These are phyloP conservation scores for Hanleya hanleyi DNA, from an alignment of 2,888 invertebrate species.

Conservation along the genomic window DNA sequence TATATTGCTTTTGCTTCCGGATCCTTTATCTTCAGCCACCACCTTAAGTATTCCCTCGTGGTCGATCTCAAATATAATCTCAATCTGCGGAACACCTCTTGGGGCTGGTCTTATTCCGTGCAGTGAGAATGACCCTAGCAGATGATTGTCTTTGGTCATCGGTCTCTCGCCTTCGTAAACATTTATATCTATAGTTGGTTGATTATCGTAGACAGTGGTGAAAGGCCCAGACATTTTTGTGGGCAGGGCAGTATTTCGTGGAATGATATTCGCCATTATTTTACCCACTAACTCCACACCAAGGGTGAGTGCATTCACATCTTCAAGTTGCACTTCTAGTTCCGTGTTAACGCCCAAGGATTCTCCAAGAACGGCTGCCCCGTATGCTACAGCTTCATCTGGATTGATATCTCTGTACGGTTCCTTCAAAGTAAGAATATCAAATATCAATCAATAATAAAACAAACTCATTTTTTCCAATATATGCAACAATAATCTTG, in stretches of 20 bases:
- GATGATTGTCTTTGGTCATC: slow-evolving; percentile 99
- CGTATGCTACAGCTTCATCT: slow-evolving; percentile 99
- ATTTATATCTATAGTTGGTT: slow-evolving; percentile 98
- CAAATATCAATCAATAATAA: too few relatives aligned
- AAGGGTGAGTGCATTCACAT: slow-evolving; percentile 98
- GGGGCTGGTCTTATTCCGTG: slow-evolving; percentile 91
- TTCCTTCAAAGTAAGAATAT: slow-evolving; percentile 79
- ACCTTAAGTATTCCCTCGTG: slow-evolving; percentile 76
- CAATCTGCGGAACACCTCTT: slow-evolving; percentile 72
- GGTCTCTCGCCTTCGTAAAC: slow-evolving; percentile 98
- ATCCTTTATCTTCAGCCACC: slow-evolving; percentile 98
- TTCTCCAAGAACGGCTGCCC: slow-evolving; percentile 98
- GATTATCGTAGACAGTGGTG: slow-evolving; percentile 99
- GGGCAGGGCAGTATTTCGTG: slow-evolving; percentile 97
- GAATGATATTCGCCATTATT: slow-evolving; percentile 99
- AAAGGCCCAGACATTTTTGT: slow-evolving; percentile 99
- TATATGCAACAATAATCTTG: too few relatives aligned
- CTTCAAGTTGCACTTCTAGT: slow-evolving; percentile 79
- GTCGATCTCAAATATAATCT: slow-evolving; percentile 75
- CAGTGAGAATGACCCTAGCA: slow-evolving; percentile 97
- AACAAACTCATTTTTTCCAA: too few relatives aligned
- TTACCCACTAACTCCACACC: slow-evolving; percentile 99
- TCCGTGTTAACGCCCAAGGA: slow-evolving; percentile 91
- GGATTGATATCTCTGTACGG: slow-evolving; percentile 98
- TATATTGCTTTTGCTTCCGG: slow-evolving; percentile 98